Evolutionary conservation across 2,113 vertebrate species (phyloP).

Genomic region (Macrotis lagotis): DNA sequence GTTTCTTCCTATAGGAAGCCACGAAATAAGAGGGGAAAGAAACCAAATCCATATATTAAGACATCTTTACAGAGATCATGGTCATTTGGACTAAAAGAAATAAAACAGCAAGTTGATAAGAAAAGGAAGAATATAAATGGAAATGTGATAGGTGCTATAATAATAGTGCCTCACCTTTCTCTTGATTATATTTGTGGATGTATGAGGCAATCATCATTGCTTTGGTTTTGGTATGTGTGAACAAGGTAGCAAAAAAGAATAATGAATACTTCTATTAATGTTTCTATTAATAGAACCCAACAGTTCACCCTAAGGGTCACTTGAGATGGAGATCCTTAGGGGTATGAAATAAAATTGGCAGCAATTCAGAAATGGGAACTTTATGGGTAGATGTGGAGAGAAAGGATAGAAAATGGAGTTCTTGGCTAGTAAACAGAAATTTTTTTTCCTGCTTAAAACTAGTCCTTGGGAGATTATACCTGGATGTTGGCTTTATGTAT

Average conservation of each 20-base stretch:
- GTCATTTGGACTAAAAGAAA: neutral
- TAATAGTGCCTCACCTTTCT: neutral
- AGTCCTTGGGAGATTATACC: neutral
- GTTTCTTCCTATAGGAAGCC: neutral
- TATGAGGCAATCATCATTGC: neutral
- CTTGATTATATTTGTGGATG: neutral
- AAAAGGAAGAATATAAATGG: neutral
- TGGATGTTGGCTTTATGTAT: neutral
- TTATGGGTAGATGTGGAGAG: neutral
- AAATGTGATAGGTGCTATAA: neutral
- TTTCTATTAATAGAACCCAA: neutral
- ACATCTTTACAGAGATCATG: neutral
- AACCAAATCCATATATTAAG: neutral
- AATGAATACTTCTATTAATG: neutral
- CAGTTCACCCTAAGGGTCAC: neutral
- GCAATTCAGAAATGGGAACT: neutral
- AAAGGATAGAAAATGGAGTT: neutral
- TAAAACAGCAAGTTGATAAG: neutral
- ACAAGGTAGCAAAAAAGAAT: neutral
- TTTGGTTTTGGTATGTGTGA: neutral
- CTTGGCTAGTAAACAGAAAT: neutral
- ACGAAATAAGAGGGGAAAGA: neutral
- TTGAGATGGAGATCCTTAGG: neutral
- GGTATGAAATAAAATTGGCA: neutral
- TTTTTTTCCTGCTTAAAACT: neutral